Evolutionary conservation across 2,888 invertebrate genomes (phyloP), one percentile per base, ranked within the genome.

Genomic region (Carpatolechia fugitivella): DNA sequence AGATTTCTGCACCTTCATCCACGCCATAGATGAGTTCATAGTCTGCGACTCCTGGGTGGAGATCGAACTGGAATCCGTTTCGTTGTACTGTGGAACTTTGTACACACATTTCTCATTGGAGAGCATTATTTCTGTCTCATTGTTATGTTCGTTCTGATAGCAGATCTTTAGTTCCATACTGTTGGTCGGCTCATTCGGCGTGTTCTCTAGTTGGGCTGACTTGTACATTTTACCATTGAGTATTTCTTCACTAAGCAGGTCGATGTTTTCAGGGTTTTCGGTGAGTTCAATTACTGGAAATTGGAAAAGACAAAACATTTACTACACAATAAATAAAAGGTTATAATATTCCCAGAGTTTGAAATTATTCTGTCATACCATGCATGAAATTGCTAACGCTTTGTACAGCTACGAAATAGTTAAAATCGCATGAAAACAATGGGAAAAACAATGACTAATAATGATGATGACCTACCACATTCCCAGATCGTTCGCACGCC

Each of bases 241-340:
- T 8, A 92, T 91, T 47, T 92, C 85, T 62, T 91, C 82, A 44
- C 91, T 85, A 35, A 94, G 74, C 31, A 80, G 59, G 3, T 80
- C 76, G 48, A 93, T 90, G 62, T 89, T 78, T 14, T 87, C 79
- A 0, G 83, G 85, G 31, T 90, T 89, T 69, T 93, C 93, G 1
- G 92, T 91, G 47, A 93, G 62, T 74, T 94, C 94, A 57, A 94
- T 94, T 40, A 94, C 94, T 94, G 24, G 24, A 24, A 24, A 24
- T 24, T 24, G 24, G 6, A 24, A 24, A 24, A 24, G 3, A 24
- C 24, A 6, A 24, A 24, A 24, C 3, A 4, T 24, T 24, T 24
- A 24, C 6, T 24, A 35, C 31, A 31, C 31, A 31, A 31, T 31
- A 31, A 11, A 31, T 3, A 10, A 31, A 11, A 31, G 31, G 10